A percentile compares a stretch with the other conserved stretches of the same genome.
Conservation (phyloP, 2,113 vertebrate species). For the Pristiophorus japonicus region DNA sequence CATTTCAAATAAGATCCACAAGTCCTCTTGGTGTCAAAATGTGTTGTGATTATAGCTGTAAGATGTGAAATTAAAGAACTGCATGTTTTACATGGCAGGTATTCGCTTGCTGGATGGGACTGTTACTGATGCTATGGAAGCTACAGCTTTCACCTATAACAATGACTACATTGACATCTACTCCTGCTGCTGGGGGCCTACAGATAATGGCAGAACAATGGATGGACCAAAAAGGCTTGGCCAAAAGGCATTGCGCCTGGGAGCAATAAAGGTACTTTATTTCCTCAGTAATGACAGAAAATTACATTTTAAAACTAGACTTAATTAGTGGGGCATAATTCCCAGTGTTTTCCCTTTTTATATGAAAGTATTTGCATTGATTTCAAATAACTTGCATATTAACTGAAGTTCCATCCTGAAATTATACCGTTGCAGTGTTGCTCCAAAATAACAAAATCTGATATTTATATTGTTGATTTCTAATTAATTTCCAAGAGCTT, state of each 20-base stretch:
- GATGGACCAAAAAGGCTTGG: constrained; percentile 40
- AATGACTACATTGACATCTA: constrained; percentile 45
- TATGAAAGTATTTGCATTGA: background rate
- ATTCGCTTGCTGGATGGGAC: constrained; percentile 41
- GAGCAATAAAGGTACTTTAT: constrained; percentile 40
- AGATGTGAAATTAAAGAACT: background rate
- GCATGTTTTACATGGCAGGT: constrained; percentile 37
- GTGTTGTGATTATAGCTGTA: background rate
- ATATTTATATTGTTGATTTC: background rate
- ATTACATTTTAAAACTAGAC: background rate
- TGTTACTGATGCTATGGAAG: constrained; percentile 42
- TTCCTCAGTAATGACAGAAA: background rate
- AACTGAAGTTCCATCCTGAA: background rate
- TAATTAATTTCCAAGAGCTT: background rate
- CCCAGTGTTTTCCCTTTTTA: background rate
- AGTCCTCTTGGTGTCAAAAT: background rate
- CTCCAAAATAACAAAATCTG: background rate
- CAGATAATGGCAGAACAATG: constrained; percentile 43
- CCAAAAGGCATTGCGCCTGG: constrained; percentile 43
- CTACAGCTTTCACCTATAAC: constrained; percentile 29
- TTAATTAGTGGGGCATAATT: background rate
- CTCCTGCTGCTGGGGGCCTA: constrained; percentile 39
- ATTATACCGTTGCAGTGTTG: background rate
- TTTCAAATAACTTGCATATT: background rate
- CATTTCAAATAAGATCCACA: background rate